Base-by-base conservation (phyloP, 2,888 invertebrate species). In the Hydriomena furcata region DNA sequence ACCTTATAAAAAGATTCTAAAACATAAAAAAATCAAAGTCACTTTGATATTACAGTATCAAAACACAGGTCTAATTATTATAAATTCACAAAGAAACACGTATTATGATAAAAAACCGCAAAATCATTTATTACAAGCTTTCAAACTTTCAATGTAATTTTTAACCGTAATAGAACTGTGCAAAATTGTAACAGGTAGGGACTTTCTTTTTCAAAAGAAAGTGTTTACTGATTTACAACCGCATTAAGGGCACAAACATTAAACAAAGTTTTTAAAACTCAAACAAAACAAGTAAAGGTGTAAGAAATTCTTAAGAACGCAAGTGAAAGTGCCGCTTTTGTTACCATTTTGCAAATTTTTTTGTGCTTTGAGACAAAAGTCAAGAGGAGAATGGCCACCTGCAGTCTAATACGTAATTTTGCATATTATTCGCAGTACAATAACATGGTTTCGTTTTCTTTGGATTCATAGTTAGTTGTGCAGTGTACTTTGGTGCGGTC, bases 171-270 rank as follows among this genome's bases (percentile, higher is more conserved):
- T 48, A 58, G 50, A 66, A 63, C 73, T 71, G 61, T 77, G 74
- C 72, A 73, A 79, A 84, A 84, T 82, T 56, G 74, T 66, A 78
- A 78, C 84, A 87, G 84, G 85, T 86, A 87, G 84, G 85, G 86
- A 84, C 76, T 76, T 81, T 68, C 51, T 57, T 55, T 63, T 61
- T 67, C 55, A 65, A 80, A 76, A 75, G 81, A 83, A 82, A 84
- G 82, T 80, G 72, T 78, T 82, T 75, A 72, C 76, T 76, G 79
- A 84, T 86, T 86, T 86, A 88, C 76, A 76, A 79, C 79, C 82
- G 61, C 74, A 71, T 76, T 70, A 68, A 73, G 70, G 65, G 64
- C 65, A 64, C 81, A 82, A 79, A 71, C 55, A 73, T 65, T 72
- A 77, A 84, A 85, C 79, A 83, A 81, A 77, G 68, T 52, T 63